A percentile compares a stretch with the other conserved stretches of the same genome.
These are phyloP conservation scores for Gracilinanus agilis DNA, from an alignment of 2,113 vertebrate genomes.

Conservation along the genomic window DNA sequence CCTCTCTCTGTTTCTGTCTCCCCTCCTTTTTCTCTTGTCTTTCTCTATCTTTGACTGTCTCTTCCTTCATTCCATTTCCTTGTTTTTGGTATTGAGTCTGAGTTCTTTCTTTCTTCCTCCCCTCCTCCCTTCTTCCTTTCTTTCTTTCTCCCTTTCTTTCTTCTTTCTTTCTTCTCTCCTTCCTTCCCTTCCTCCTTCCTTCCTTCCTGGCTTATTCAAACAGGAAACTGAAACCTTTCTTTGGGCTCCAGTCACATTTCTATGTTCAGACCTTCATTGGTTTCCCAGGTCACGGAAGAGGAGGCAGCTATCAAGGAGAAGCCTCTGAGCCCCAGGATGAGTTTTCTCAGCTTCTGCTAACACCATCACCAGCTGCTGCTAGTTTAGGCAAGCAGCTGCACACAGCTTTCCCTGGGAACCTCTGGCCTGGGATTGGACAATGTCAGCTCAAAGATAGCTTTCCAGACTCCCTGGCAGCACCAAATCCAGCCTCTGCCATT, in stretches of 20 bases:
- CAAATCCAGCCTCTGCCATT: slow-evolving; percentile 6
- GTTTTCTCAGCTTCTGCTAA: not conserved
- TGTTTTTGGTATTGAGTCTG: too few species aligned
- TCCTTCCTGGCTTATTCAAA: not conserved
- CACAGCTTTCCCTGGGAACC: slow-evolving; percentile 34
- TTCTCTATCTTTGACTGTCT: too few species aligned
- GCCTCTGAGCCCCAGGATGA: not conserved
- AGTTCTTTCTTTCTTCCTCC: too few species aligned
- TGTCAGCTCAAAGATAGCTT: slow-evolving; percentile 24
- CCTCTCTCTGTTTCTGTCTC: too few species aligned
- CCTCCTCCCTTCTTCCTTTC: too few species aligned
- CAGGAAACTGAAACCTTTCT: not conserved
- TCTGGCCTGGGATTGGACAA: not conserved
- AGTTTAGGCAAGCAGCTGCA: not conserved
- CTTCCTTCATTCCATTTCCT: too few species aligned
- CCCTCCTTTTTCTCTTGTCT: too few species aligned
- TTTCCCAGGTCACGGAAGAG: slow-evolving; percentile 39
- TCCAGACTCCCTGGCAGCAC: not conserved
- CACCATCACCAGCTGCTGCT: slow-evolving; percentile 1
- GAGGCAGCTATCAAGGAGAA: slow-evolving; percentile 41
- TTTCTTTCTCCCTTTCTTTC: too few species aligned
- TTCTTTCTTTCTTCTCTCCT: too few species aligned
- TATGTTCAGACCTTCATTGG: not conserved
- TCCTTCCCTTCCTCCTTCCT: too few species aligned
- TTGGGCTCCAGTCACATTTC: not conserved